Evolutionary conservation across 2,113 vertebrate genomes (phyloP), one percentile per base, ranked within the genome.

Genomic region (Scopus umbretta): DNA sequence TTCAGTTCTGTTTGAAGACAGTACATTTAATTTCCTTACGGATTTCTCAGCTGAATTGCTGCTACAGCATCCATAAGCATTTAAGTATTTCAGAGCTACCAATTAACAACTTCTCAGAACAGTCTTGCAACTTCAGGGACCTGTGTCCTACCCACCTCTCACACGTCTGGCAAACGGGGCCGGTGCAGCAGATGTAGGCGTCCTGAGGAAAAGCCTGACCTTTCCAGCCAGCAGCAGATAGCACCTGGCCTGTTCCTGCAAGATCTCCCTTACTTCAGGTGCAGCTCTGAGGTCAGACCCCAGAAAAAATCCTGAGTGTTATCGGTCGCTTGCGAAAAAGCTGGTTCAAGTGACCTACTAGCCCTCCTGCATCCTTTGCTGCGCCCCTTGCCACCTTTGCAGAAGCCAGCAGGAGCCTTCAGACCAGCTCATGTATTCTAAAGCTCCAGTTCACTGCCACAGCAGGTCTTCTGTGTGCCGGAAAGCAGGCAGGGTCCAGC

Each of bases 101-200:
- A 27, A 62, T 17, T 34, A 89, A 40, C 79, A 20, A 16, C 19
- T 63, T 56, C 79, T 53, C 59, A 29, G 16, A 58, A 62, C 38
- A 53, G 70, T 47, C 68, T 53, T 66, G 55, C 17, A 74, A 17
- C 52, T 36, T 50, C 61, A 87, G 47, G 32, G 50, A 70, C 16
- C 70, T 50, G 29, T 29, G 20, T 40, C 63, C 67, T n/a, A 74
- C 53, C 47, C 10, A 61, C 20, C 7, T 29, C 49, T 80, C 67
- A 34, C 23, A 40, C 1, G 0, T 5, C n/a, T 5, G 5, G 65
- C 63, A 70, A 50, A n/a, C 0, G 4, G 29, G 32, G 34, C 38
- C 5, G 6, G 19, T 19, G 21, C 59, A 82, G 49, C 38, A 67
- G 66, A 53, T 3, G 1, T 3, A n/a, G 6, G 34, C 3, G 5